phyloP scores from a whole-genome alignment of 1,140 invertebrate species.

The Brachionus rotundiformis region DNA sequence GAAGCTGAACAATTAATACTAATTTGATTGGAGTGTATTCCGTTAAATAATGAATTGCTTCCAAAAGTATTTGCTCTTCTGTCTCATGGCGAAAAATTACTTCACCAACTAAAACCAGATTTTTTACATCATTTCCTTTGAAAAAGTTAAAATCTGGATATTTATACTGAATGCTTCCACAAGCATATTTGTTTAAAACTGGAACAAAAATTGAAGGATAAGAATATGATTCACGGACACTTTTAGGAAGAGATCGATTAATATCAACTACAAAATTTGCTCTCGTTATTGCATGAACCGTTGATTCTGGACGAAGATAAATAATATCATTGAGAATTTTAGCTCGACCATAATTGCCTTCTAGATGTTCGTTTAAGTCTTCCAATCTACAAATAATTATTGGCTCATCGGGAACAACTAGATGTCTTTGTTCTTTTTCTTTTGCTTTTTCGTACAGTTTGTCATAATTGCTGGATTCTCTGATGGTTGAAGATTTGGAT shows the following conservation, averaged over 20 bases:
- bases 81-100: conserved; percentile 15
- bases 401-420: background rate
- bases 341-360: background rate
- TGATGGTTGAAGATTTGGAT: too few species aligned
- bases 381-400: background rate
- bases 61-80: background rate
- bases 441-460: background rate
- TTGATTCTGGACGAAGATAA: background rate
- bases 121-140: background rate
- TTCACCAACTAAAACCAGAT: background rate
- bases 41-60: background rate
- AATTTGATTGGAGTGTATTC: background rate
- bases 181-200: background rate
- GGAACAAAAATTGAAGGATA: background rate
- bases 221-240: background rate
- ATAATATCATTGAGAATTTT: background rate
- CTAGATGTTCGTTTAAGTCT: background rate
- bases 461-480: background rate
- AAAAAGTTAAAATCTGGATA: conserved; percentile 28
- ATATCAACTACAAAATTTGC: background rate
- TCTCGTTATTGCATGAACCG: background rate
- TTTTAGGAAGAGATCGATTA: background rate
- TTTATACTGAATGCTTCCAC: background rate
- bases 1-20: background rate
- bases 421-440: background rate